Conservation (phyloP, 2,888 invertebrate species). For the Drosophila affinis region DNA sequence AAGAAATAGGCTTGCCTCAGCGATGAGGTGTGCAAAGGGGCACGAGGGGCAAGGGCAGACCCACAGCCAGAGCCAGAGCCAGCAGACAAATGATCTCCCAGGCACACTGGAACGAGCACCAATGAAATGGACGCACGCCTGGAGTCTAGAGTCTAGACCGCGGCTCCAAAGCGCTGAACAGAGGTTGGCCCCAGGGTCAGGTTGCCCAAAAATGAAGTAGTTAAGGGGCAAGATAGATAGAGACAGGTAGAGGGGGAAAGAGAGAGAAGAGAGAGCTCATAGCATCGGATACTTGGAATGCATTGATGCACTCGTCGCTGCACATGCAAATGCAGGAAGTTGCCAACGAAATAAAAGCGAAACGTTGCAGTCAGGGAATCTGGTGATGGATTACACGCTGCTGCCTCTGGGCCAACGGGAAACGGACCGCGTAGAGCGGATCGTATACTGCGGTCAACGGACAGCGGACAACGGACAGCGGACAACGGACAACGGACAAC, state of each 20-base stretch:
- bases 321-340: conserved; percentile 78
- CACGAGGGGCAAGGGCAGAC: neutral
- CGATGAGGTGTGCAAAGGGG: conserved; percentile 20
- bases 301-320: conserved; percentile 3
- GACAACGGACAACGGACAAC: neutral
- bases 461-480: neutral
- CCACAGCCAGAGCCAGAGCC: neutral
- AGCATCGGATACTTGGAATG: conserved; percentile 26
- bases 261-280: no score
- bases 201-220: conserved; percentile 50
- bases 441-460: neutral
- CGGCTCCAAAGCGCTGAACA: neutral
- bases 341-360: conserved; percentile 1
- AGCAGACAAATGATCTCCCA: conserved; percentile 57
- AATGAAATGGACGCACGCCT: conserved; percentile 17
- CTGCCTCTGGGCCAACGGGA: conserved; percentile 55
- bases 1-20: conserved; percentile 72
- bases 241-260: neutral
- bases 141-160: neutral
- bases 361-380: conserved; percentile 18
- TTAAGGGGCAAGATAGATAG: conserved; percentile 36
- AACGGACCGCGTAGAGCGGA: conserved; percentile 11
- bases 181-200: conserved; percentile 24
- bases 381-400: conserved; percentile 68
- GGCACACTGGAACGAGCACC: conserved; percentile 47